phyloP scores from a whole-genome alignment of 1,140 invertebrate species.

The Drosophila murphyi region DNA sequence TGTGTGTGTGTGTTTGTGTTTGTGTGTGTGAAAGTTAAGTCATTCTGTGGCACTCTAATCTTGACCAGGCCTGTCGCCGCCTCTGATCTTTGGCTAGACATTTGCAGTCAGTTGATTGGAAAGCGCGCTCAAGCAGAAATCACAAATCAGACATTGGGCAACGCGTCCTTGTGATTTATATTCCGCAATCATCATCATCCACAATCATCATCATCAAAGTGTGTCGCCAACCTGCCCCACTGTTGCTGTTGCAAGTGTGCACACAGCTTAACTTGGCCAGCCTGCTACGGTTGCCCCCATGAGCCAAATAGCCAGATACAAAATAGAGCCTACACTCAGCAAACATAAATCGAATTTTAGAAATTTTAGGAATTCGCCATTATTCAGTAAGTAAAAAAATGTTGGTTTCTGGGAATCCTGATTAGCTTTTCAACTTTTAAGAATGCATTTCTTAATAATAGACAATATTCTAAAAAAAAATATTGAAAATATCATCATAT shows the following conservation, averaged over 20 bases:
- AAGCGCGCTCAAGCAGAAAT: constrained; percentile 67
- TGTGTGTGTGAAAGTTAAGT: constrained; percentile 29
- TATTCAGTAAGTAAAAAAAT: no score
- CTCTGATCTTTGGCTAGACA: constrained; percentile 66
- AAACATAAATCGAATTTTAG: no score
- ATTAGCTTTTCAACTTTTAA: no score
- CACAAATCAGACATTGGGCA: constrained; percentile 41
- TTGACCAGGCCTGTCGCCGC: constrained; percentile 32
- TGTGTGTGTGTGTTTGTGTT: constrained; percentile 3
- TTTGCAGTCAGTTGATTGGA: constrained; percentile 76
- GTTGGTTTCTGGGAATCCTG: no score
- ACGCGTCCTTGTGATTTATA: constrained; percentile 46
- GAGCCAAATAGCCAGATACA: background rate
- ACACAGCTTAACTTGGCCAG: constrained; percentile 28
- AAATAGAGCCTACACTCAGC: background rate
- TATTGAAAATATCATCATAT: no score
- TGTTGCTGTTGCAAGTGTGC: constrained; percentile 22
- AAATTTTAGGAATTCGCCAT: no score
- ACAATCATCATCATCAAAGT: constrained; percentile 5
- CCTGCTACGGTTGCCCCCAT: background rate
- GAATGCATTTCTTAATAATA: no score
- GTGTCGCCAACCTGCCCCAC: background rate
- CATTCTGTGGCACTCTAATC: constrained; percentile 11
- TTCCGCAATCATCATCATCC: background rate
- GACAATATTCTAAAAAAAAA: no score